A percentile compares a stretch with the other conserved stretches of the same genome.
These are phyloP conservation scores for Meteorus cinctellus DNA, from an alignment of 2,888 invertebrate genomes.

Conservation along the genomic window DNA sequence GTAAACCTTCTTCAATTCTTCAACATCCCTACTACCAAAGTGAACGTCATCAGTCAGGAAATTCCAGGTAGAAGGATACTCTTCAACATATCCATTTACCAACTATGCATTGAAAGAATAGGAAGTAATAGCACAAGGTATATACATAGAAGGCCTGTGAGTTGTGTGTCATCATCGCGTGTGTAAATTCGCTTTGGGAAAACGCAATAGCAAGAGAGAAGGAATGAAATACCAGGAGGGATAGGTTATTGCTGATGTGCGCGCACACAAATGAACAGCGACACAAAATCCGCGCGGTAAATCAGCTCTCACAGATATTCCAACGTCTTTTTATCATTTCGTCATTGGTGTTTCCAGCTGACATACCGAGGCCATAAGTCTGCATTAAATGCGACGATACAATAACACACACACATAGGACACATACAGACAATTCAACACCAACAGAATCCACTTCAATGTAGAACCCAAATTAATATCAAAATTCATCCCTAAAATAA, in stretches of 20 bases:
- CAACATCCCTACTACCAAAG: neutral
- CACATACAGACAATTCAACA: no score
- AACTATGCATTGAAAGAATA: neutral
- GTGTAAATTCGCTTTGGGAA: constrained; percentile 15
- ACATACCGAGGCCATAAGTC: constrained; percentile 40
- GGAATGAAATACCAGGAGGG: neutral
- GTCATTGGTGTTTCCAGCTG: constrained; percentile 48
- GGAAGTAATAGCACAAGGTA: neutral
- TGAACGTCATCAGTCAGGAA: neutral
- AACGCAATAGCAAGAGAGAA: constrained; percentile 13
- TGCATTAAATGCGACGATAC: neutral
- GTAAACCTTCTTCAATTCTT: neutral
- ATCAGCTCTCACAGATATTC: constrained; percentile 30
- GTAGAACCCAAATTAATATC: neutral
- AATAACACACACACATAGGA: neutral
- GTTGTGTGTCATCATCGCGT: constrained; percentile 14
- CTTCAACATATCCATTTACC: neutral
- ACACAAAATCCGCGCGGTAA: constrained; percentile 16
- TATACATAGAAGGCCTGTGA: neutral
- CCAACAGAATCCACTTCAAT: no score
- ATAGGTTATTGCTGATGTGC: neutral
- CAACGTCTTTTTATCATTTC: constrained; percentile 35
- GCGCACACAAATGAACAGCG: constrained; percentile 11
- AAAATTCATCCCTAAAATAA: neutral
- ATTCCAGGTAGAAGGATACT: neutral